Conservation (phyloP, 1,140 invertebrate species). For the Drepana arcuata region DNA sequence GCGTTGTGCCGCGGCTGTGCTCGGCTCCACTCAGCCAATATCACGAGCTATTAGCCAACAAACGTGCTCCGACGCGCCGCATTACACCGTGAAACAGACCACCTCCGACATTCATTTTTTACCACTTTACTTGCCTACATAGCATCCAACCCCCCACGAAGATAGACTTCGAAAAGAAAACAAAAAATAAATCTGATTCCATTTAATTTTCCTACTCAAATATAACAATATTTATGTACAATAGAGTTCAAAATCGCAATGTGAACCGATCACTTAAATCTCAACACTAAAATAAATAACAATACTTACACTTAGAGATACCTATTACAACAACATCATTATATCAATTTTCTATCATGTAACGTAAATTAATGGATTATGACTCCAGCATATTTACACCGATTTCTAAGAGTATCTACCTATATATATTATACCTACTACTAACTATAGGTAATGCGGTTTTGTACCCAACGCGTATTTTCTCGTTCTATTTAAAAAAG, state of each 20-base stretch:
- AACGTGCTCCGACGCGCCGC: conserved; percentile 38
- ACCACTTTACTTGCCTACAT: no score
- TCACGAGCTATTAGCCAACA: conserved; percentile 57
- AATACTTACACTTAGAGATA: conserved; percentile 20
- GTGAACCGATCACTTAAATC: conserved; percentile 27
- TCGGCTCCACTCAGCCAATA: conserved; percentile 37
- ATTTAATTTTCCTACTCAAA: conserved; percentile 50
- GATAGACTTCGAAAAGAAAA: no score
- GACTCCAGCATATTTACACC: no score
- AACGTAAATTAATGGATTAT: no score
- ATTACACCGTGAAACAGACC: conserved; percentile 65
- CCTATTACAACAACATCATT: no score
- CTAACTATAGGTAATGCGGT: no score
- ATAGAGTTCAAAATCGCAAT: conserved; percentile 33
- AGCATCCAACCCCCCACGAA: conserved; percentile 60
- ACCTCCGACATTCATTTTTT: conserved; percentile 51
- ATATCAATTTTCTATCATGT: no score
- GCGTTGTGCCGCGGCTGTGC: conserved; percentile 8
- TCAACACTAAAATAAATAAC: conserved; percentile 53
- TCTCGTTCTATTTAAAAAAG: no score
- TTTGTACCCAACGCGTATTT: no score
- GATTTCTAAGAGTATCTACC: no score
- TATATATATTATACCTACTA: no score
- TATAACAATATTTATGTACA: conserved; percentile 67
- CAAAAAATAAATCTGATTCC: no score